Evolutionary conservation across 2,888 invertebrate species (phyloP).

Genomic region (Sepiola atlantica): DNA sequence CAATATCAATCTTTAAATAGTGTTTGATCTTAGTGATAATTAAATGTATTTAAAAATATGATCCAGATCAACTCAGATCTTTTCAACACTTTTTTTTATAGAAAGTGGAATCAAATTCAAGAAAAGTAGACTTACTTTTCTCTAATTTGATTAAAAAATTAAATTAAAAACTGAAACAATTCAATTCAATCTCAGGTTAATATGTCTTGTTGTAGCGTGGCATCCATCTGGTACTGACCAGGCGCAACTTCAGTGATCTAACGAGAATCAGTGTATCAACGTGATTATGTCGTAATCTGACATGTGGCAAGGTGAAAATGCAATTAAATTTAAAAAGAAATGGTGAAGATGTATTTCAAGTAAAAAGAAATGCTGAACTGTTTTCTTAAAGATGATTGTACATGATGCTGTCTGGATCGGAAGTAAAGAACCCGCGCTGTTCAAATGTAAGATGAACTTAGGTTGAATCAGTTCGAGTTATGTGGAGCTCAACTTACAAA

Average conservation of each 20-base stretch:
- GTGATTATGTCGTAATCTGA: too few relatives aligned
- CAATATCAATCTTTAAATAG: not conserved
- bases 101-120: not conserved
- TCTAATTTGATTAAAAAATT: not conserved
- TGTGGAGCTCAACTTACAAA: not conserved
- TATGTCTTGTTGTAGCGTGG: not conserved
- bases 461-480: not conserved
- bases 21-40: too few relatives aligned
- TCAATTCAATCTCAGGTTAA: not conserved
- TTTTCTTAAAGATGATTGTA: not conserved
- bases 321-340: not conserved
- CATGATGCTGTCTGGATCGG: not conserved
- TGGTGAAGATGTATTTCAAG: not conserved
- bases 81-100: not conserved
- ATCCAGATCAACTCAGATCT: not conserved
- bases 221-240: too few relatives aligned
- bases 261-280: too few relatives aligned
- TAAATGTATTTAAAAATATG: too few relatives aligned
- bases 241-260: too few relatives aligned
- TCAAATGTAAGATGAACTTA: not conserved
- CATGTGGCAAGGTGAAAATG: too few relatives aligned
- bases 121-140: not conserved
- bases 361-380: not conserved
- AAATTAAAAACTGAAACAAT: not conserved
- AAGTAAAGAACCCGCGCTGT: rapidly evolving